Evolutionary conservation across 2,888 invertebrate species (phyloP), one percentile per base, ranked within the genome.

Genomic region (Argyra leucocephala): DNA sequence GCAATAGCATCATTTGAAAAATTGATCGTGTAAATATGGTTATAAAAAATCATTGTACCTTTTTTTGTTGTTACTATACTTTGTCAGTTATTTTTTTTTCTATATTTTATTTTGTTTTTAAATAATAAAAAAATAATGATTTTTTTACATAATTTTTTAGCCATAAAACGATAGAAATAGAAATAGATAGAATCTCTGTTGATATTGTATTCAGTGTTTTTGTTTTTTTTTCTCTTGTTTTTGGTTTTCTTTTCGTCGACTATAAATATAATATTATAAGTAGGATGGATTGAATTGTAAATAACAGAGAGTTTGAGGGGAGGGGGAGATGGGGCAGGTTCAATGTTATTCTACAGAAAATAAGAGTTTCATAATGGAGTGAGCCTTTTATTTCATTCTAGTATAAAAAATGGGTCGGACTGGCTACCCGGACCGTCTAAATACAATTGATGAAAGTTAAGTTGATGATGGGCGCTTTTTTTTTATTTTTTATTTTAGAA

Each of bases 141-240:
- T 48, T 48, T 48, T 48, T 48, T 48, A 48, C 48, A 48, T 48
- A 48, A 48, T 48, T 48, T 48, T 48, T 48, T 48, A 48, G 48
- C 48, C 18, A 48, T 48, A 48, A 48, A 48, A 48, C 48, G 48
- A 48, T 48, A 48, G 48, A 48, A 48, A 48, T 48, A 48, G 48
- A n/a, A 48, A 48, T 48, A 48, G 48, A 48, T 48, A 48, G 48
- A 48, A 48, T 48, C 48, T 18, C 48, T 48, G 48, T 48, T 48
- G 48, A 48, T 48, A 48, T 48, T n/a, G n/a, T n/a, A n/a, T n/a
- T n/a, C n/a, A n/a, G n/a, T n/a, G n/a, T n/a, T n/a, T n/a, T n/a
- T n/a, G n/a, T n/a, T n/a, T n/a, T n/a, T n/a, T n/a, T n/a, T n/a
- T n/a, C n/a, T n/a, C n/a, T n/a, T n/a, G n/a, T n/a, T n/a, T n/a